Evolutionary conservation across 2,113 vertebrate species (phyloP).

Genomic region (Lanius collurio): DNA sequence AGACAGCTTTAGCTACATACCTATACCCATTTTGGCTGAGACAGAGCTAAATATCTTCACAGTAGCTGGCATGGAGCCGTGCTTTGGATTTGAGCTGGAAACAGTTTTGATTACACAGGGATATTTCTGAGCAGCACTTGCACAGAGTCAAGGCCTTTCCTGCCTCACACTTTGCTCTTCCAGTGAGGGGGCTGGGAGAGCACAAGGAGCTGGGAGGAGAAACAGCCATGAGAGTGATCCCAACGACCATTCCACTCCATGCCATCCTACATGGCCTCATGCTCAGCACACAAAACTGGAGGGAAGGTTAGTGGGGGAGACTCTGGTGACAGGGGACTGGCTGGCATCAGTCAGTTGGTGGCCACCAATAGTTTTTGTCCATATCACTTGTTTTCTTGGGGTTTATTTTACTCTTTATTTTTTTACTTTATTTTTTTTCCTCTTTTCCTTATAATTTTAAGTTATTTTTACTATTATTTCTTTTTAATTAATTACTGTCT

Average conservation of each 20-base stretch:
- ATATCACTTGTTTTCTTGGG: not conserved
- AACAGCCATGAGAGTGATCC: not conserved
- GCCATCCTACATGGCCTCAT: accelerated
- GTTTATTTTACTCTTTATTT: not conserved
- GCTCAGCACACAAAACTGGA: not conserved
- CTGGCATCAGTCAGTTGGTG: accelerated
- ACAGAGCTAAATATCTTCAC: not conserved
- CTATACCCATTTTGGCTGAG: not conserved
- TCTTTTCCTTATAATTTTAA: not conserved
- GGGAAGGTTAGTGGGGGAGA: accelerated
- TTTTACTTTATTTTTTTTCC: not conserved
- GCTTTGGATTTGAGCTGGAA: not conserved
- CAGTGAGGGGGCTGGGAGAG: not conserved
- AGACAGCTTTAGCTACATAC: not conserved
- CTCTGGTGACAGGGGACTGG: not conserved
- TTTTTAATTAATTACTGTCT: not conserved
- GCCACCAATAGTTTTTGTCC: not conserved
- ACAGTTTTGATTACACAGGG: not conserved
- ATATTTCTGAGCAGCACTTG: not conserved
- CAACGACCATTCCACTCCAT: not conserved
- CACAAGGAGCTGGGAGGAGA: not conserved
- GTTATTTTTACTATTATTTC: not conserved
- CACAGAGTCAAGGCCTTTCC: not conserved
- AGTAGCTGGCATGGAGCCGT: not conserved
- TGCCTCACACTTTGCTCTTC: not conserved